Evolutionary conservation across 2,113 vertebrate genomes (phyloP), one percentile per base, ranked within the genome.

Genomic region (Coregonus clupeaformis): DNA sequence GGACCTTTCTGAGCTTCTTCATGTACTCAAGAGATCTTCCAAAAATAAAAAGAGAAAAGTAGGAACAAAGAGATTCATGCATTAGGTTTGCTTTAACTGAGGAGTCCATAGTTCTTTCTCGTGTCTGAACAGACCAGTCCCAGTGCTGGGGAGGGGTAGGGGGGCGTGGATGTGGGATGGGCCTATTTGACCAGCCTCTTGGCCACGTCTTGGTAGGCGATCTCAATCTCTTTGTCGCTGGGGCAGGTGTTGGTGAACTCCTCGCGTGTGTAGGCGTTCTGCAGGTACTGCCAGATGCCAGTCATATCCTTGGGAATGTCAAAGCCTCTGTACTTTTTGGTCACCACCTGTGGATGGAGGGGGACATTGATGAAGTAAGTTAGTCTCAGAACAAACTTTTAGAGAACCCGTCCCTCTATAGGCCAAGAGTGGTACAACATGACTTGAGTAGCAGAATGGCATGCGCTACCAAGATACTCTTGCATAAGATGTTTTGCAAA

Each of bases 201-300:
- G 90, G 98, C 97, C 77, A 99, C 97, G 1, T 98, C 97, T 16
- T 86, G 97, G 71, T 99, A 99, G 24, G 98, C 98, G 2, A 99
- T 97, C 90, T 98, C 98, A 0, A 99, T 98, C 90, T 99, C 98
- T 82, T 95, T 96, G 79, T 99, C 97, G 25, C 95, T 96, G 83
- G 98, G 97, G 88, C 97, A 99, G 84, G 98, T 99, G 81, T 99
- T 99, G 93, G 95, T 98, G 92, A 99, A 99, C 83, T 99, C 98
- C 42, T 99, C 97, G 1, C 96, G 93, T 1, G 94, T 94, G 29
- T 98, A 98, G 1, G 96, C 98, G 20, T 94, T 95, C 1, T 94
- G 95, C 91, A 99, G 91, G 92, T 99, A 99, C 90, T 95, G 94
- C 97, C 97, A 99, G 85, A 99, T 92, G 82, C 94, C 94, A 0